Base-by-base conservation (phyloP, 2,888 invertebrate genomes). In the Lepidochitona cinerea region DNA sequence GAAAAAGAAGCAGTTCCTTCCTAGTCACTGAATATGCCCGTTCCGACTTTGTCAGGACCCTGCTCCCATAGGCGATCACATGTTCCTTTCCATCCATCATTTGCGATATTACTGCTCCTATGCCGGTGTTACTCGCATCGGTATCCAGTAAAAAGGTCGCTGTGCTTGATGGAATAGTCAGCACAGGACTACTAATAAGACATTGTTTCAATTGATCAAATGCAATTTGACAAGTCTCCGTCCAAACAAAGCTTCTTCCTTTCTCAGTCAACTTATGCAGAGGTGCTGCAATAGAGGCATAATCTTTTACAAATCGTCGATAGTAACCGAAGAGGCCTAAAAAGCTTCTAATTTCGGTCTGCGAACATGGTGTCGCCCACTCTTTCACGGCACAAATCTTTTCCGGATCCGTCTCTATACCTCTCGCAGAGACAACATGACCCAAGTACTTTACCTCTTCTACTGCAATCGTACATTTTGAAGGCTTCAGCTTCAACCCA, bases 271-370 rank as follows among this genome's bases (percentile, higher is more conserved):
- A 73, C 37, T 68, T 49, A 26, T 76, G 73, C 4, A 83, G 59
- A 12, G 79, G 81, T 23, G 65, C 54, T 1, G 81, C 81, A 5
- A 82, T 76, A 2, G 37, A 37, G 1, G 82, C 54, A 72, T 78
- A 84, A 6, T 41, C 37, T n/a, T 59, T 37, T 0, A 84, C 67
- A 70, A 75, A 84, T 37, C 66, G 23, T 3, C 81, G 12, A 68
- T 83, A 84, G 72, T 82, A 84, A 9, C 68, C 32, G 37, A 76
- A 76, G 14, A 81, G 52, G 0, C 77, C 76, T 4, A 79, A 23
- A 71, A 83, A 82, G 41, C 65, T n/a, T 9, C 76, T 53, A 9
- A 82, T 59, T 26, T 78, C 69, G 12, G 73, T 72, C 7, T 74
- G 37, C 23, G 59, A 71, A 4, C 14, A 70, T 9, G 83, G 79